Percentiles rank a stretch among this genome's conserved stretches.
Conservation (phyloP, 2,113 vertebrate species). For the Chlorocebus sabaeus region DNA sequence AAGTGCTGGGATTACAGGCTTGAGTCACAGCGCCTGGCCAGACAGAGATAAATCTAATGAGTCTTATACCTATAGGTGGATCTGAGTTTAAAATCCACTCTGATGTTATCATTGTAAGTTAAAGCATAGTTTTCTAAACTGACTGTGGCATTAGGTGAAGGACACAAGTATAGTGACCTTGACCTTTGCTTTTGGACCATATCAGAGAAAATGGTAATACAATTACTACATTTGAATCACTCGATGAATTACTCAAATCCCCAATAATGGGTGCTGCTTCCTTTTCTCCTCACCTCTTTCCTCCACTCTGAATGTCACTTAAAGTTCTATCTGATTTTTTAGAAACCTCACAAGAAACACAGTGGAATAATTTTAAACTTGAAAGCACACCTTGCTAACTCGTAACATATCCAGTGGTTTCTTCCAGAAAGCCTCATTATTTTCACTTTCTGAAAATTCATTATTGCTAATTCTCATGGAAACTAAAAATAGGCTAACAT, state of each 20-base stretch:
- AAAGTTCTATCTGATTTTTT: not conserved
- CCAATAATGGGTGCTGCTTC: fast-evolving
- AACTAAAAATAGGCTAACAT: not conserved
- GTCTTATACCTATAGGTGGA: not conserved
- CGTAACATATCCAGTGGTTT: not conserved
- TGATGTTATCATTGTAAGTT: not conserved
- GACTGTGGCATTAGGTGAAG: not conserved
- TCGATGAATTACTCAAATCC: not conserved
- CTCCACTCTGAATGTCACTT: not conserved
- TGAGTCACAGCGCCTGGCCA: fast-evolving
- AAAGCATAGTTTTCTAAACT: not conserved
- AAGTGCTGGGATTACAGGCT: too few relatives aligned
- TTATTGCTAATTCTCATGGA: not conserved
- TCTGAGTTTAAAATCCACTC: not conserved
- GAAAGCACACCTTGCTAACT: not conserved
- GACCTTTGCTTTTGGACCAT: not conserved
- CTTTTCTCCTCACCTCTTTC: not conserved
- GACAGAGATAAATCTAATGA: not conserved
- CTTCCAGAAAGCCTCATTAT: not conserved
- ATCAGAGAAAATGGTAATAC: fast-evolving
- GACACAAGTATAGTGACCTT: fast-evolving
- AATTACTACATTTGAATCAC: not conserved
- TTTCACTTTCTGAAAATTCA: slow-evolving; percentile 11
- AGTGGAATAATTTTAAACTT: not conserved
- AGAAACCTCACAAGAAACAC: not conserved